phyloP scores from a whole-genome alignment of 2,113 vertebrate species.

The Piprites chloris region DNA sequence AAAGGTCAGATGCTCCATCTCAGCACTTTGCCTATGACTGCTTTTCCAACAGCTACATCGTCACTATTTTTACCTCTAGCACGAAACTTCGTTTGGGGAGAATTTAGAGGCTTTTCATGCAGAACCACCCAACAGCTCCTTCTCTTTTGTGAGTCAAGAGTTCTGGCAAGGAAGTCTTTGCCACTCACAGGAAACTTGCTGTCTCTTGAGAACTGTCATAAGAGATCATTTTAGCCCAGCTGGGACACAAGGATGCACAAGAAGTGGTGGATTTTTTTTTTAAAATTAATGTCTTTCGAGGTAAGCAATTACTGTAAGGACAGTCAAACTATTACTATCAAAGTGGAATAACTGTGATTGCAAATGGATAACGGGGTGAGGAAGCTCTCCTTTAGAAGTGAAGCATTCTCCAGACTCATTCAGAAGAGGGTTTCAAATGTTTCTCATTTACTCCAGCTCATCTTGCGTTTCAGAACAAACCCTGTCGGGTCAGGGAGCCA shows the following conservation, averaged over 20 bases:
- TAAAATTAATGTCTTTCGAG: not conserved
- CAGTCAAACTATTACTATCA: not conserved
- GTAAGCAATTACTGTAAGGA: not conserved
- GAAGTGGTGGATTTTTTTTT: not conserved
- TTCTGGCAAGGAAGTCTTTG: not conserved
- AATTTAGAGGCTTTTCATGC: not conserved
- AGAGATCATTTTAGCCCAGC: not conserved
- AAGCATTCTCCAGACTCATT: not conserved
- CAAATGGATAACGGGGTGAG: not conserved
- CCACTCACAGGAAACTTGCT: not conserved
- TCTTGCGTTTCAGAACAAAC: not conserved
- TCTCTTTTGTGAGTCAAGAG: not conserved
- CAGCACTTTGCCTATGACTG: not conserved
- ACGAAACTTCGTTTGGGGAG: not conserved
- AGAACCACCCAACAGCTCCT: not conserved
- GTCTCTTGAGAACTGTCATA: not conserved
- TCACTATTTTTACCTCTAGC: not conserved
- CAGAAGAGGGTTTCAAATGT: not conserved
- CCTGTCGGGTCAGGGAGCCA: not conserved
- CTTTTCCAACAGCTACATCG: not conserved
- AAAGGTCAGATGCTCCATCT: conserved; percentile 49
- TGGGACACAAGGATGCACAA: not conserved
- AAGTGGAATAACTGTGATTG: not conserved
- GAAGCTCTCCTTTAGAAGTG: not conserved
- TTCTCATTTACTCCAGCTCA: not conserved